Evolutionary conservation across 2,797 vertebrate genomes (phyloP), one percentile per base, ranked within the genome.

Genomic region (Erpetoichthys calabaricus): DNA sequence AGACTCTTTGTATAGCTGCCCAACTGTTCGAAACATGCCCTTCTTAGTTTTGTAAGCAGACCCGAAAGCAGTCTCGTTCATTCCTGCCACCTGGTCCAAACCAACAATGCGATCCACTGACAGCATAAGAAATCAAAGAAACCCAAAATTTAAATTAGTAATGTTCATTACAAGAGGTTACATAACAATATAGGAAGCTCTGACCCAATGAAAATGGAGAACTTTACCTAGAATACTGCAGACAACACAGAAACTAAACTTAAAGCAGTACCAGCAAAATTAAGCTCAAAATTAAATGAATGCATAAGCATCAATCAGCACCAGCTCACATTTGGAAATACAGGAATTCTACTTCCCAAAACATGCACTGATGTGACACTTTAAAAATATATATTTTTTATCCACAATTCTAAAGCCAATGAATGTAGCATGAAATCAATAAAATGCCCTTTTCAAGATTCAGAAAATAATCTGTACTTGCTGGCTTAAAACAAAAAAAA

Each of bases 1-100:
- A 0, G 91, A 94, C 65, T 98, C 95, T 68, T 98, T 98, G 81
- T 98, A 98, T 45, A 98, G 89, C n/a, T 98, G 95, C 2, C 94
- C 92, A 2, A 98, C 94, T 0, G 94, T 97, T 3, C 94, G 89
- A 54, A 98, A 98, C 94, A 98, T 98, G 44, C 95, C 95, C 75
- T 98, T 98, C 73, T 98, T 98, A 4, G 94, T 98, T 76, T 97
- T 98, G 67, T 95, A 98, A 0, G 92, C 86, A 0, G 94, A 88
- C 43, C 94, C 95, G 1, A 98, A 98, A 0, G 92, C 91, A 0
- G 94, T 97, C 77, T 98, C 95, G 0, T 91, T 92, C 86, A 98
- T 96, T 1, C 94, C 94, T 0, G 93, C 93, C 63, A 98, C 94
- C 73, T 98, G 94, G 76, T 98, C 94, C 74, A 98, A 81, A 55